Evolutionary conservation across 2,888 invertebrate genomes (phyloP).

Genomic region (Drosophila monieri): DNA sequence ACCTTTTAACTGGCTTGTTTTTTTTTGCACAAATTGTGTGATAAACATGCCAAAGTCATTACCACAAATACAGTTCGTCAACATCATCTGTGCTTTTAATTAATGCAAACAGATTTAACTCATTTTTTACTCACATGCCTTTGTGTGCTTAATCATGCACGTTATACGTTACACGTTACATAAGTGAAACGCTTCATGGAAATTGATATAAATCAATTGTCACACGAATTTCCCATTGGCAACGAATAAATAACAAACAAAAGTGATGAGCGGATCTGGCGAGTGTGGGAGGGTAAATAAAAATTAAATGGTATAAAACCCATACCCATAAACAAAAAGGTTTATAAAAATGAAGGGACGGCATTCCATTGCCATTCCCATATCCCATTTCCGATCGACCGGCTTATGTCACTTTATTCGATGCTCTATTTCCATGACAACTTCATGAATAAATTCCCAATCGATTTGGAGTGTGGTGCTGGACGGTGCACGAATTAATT

Average conservation of each 20-base stretch:
- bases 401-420: slow-evolving; percentile 35
- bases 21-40: slow-evolving; percentile 54
- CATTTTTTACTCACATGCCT: slow-evolving; percentile 21
- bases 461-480: not conserved
- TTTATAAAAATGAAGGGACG: slow-evolving; percentile 8
- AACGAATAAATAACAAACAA: slow-evolving; percentile 35
- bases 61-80: slow-evolving; percentile 69
- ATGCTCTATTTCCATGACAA: slow-evolving; percentile 40
- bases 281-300: slow-evolving; percentile 57
- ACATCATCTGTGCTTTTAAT: slow-evolving; percentile 62
- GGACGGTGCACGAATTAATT: slow-evolving; percentile 27
- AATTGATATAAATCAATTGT: slow-evolving; percentile 77
- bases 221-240: slow-evolving; percentile 7
- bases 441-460: slow-evolving; percentile 28
- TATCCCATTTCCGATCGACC: not conserved
- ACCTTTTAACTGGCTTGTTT: slow-evolving; percentile 10
- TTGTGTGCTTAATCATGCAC: slow-evolving; percentile 42
- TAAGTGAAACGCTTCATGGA: slow-evolving; percentile 72
- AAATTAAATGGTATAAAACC: slow-evolving; percentile 66
- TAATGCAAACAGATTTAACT: slow-evolving; percentile 78
- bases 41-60: slow-evolving; percentile 74
- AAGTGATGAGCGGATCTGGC: slow-evolving; percentile 26
- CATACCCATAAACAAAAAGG: slow-evolving; percentile 18
- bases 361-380: slow-evolving; percentile 7
- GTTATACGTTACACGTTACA: slow-evolving; percentile 52